Percentiles rank a stretch among this genome's conserved stretches.
phyloP scores from a whole-genome alignment of 2,113 vertebrate species.

The Pygoscelis antarcticus region DNA sequence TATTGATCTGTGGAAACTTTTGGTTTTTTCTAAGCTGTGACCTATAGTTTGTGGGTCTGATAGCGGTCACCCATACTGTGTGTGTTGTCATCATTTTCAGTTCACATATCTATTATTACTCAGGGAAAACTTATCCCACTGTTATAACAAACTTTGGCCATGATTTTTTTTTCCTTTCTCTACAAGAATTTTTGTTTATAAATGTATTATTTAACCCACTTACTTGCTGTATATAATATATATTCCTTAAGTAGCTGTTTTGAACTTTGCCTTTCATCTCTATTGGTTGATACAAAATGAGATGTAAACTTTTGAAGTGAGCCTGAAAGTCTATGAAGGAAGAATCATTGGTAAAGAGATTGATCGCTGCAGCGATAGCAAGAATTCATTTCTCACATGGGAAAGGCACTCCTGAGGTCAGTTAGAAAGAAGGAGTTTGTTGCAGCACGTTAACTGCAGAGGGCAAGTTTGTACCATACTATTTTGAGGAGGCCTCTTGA shows the following conservation, averaged over 20 bases:
- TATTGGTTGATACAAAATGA: fast-evolving
- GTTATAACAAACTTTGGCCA: fast-evolving
- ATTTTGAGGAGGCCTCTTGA: not conserved
- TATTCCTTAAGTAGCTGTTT: not conserved
- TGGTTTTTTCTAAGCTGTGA: not conserved
- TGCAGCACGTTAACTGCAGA: not conserved
- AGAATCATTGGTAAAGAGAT: not conserved
- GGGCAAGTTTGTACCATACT: not conserved
- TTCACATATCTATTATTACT: not conserved
- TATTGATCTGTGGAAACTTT: not conserved
- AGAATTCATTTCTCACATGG: not conserved
- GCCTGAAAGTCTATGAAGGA: not conserved
- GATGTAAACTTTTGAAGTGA: not conserved
- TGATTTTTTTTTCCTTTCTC: not conserved
- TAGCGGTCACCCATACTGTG: not conserved
- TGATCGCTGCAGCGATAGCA: fast-evolving
- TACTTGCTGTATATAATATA: too few species aligned
- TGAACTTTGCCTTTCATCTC: not conserved
- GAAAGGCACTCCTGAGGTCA: not conserved
- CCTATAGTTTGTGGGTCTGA: not conserved
- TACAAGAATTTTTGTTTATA: not conserved
- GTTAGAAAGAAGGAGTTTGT: not conserved
- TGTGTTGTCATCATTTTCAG: not conserved
- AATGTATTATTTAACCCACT: not conserved
- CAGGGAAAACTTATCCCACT: not conserved